Percentiles rank a stretch among this genome's conserved stretches.
These are phyloP conservation scores for Neodiprion virginianus DNA, from an alignment of 1,140 invertebrate species.

Conservation along the genomic window DNA sequence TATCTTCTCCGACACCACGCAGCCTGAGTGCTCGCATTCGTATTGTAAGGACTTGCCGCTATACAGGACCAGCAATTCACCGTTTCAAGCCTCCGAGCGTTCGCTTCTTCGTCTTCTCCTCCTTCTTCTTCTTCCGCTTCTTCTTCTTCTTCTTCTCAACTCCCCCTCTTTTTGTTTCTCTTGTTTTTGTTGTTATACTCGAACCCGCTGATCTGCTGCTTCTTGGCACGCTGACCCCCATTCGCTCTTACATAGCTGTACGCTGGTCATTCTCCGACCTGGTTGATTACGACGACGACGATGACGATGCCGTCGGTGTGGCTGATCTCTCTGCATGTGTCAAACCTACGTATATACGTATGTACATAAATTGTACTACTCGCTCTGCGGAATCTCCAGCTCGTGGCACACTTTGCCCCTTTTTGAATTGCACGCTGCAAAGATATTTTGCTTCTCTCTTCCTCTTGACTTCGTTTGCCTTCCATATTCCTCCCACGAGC, in stretches of 20 bases:
- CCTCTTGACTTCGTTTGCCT: slow-evolving; percentile 10
- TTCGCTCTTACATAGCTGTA: no score
- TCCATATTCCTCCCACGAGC: not conserved
- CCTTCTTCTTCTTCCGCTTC: not conserved
- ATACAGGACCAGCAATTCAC: not conserved
- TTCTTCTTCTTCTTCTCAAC: not conserved
- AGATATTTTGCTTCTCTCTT: slow-evolving; percentile 1
- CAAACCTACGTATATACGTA: no score
- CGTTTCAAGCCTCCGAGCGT: slow-evolving; percentile 3
- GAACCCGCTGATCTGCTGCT: no score
- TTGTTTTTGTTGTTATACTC: not conserved
- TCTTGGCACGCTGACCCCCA: no score
- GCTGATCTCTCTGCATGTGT: no score
- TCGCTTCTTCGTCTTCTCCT: not conserved
- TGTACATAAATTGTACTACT: no score
- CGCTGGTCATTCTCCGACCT: no score
- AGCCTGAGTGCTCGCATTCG: no score
- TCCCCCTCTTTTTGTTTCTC: not conserved
- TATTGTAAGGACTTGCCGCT: no score
- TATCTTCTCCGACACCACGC: no score
- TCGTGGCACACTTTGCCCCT: not conserved
- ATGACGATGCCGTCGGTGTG: no score
- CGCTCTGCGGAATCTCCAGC: not conserved
- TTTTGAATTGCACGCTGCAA: not conserved
- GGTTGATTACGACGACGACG: no score